Percentiles rank a stretch among this genome's conserved stretches.
phyloP scores from a whole-genome alignment of 2,797 vertebrate species.

The Serranus cabrilla region DNA sequence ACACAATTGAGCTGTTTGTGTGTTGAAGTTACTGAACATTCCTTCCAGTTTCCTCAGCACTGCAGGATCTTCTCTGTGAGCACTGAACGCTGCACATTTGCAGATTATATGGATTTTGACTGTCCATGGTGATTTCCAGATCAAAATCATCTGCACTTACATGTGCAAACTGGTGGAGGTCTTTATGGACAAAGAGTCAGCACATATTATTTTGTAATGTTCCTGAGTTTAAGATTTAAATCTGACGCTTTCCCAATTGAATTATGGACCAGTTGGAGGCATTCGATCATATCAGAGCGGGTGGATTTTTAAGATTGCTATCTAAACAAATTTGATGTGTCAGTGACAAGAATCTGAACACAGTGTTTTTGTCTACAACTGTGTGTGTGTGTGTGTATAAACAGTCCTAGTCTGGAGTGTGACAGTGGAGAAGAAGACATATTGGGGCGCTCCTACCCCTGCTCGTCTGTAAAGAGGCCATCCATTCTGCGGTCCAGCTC shows the following conservation, averaged over 20 bases:
- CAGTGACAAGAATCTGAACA: background rate
- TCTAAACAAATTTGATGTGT: background rate
- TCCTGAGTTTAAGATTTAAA: too few species aligned
- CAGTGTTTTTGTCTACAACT: background rate
- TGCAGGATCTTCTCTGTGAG: constrained; percentile 22
- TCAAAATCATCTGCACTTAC: background rate
- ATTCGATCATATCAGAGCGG: too few species aligned
- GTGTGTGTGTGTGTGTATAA: constrained; percentile 44
- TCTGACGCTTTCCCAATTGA: too few species aligned
- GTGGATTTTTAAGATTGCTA: too few species aligned
- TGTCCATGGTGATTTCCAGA: background rate
- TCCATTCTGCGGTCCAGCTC: constrained; percentile 68
- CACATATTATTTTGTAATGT: background rate
- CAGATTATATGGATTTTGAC: background rate
- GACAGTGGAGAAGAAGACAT: constrained; percentile 87
- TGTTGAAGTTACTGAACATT: constrained; percentile 51
- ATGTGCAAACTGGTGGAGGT: constrained; percentile 2
- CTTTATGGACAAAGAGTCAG: background rate
- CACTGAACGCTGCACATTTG: background rate
- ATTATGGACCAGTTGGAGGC: too few species aligned
- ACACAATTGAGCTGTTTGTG: constrained; percentile 70
- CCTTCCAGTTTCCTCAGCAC: constrained; percentile 52
- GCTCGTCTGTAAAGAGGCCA: constrained; percentile 66
- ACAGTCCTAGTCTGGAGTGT: constrained; percentile 91
- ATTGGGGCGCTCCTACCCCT: constrained; percentile 66